Evolutionary conservation across 1,140 invertebrate species (phyloP), one percentile per base, ranked within the genome.

Genomic region (Plectrocnemia conspersa): DNA sequence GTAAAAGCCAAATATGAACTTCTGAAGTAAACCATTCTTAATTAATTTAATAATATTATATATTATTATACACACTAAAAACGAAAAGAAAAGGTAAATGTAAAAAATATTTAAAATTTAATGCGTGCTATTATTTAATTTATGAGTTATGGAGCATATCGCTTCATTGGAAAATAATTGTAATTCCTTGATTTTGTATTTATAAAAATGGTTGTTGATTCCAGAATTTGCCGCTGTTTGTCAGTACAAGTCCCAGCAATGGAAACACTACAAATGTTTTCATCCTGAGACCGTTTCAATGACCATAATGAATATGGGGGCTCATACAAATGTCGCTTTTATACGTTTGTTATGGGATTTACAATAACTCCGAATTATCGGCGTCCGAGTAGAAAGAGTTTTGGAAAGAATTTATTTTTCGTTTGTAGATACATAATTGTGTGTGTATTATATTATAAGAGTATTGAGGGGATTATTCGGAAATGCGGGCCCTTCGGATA

Each of bases 181-280:
- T n/a, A n/a, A n/a, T n/a, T n/a, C n/a, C n/a, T n/a, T n/a, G n/a
- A n/a, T n/a, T n/a, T n/a, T n/a, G n/a, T n/a, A n/a, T n/a, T n/a
- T n/a, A n/a, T n/a, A n/a, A n/a, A 29, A 29, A 29, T 29, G 27
- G 7, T 29, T 29, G n/a, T 29, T 29, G 7, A 29, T 29, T 9
- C 13, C 13, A 29, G n/a, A 29, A 9, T 29, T 9, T 29, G 22
- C 11, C 38, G 16, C 25, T 38, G 44, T 40, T 41, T 56, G 47
- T 27, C 32, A 22, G 16, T 36, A 22, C 22, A 11, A 46, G 40
- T 36, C 41, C n/a, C 40, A 32, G 18, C 40, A 52, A 54, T 55
- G 32, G 58, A 59, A 55, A 55, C 53, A 61, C 54, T 48, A 61
- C 54, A 61, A 54, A 56, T 60, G 54, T 54, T 61, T 61, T 61